These are phyloP conservation scores for Erinaceus europaeus DNA, from an alignment of 2,113 vertebrate species.

Conservation along the genomic window DNA sequence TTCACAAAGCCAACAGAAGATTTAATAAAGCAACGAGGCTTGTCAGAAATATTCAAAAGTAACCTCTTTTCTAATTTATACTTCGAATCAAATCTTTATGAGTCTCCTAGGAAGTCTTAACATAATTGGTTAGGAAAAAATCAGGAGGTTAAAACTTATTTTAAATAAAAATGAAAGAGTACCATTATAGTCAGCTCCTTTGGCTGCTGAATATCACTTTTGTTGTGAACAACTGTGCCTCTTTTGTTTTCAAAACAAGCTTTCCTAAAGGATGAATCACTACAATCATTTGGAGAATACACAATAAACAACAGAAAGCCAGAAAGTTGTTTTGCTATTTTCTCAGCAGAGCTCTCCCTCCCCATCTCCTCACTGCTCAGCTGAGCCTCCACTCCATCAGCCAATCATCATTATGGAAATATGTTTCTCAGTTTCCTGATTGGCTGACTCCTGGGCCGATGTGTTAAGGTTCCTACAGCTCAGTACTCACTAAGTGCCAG, in stretches of 20 bases:
- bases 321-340: slow-evolving; percentile 41
- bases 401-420: slow-evolving; percentile 76
- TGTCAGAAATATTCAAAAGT: slow-evolving; percentile 45
- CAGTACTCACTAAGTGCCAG: background rate
- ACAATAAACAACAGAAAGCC: slow-evolving; percentile 48
- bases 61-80: slow-evolving; percentile 52
- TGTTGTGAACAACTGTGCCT: slow-evolving; percentile 17
- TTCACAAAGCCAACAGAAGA: slow-evolving; percentile 54
- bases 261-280: slow-evolving; percentile 44
- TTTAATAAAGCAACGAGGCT: slow-evolving; percentile 48
- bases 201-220: background rate
- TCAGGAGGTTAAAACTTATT: background rate
- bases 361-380: background rate
- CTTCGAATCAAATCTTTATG: background rate
- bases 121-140: background rate
- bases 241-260: slow-evolving; percentile 57
- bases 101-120: background rate
- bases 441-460: slow-evolving; percentile 50
- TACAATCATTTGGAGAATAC: slow-evolving; percentile 46
- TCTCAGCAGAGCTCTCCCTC: background rate
- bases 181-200: background rate
- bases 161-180: background rate
- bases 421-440: slow-evolving; percentile 57
- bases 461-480: slow-evolving; percentile 6
- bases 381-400: slow-evolving; percentile 1